A percentile compares a stretch with the other conserved stretches of the same genome.
These are phyloP conservation scores for Hypomecis atomaria DNA, from an alignment of 2,888 invertebrate species.

Conservation along the genomic window DNA sequence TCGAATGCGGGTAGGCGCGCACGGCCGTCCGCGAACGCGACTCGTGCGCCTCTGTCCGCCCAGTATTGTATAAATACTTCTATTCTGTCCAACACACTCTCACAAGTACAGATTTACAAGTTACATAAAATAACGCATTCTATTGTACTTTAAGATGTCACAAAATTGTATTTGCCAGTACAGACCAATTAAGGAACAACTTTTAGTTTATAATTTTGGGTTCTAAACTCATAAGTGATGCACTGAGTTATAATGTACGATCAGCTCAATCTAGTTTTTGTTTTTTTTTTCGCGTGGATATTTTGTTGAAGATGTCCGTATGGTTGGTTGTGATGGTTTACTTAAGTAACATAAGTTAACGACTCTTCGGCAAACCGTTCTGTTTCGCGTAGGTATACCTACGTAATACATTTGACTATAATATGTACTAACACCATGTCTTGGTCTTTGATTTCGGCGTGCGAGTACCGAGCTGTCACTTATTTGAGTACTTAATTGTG, in stretches of 20 bases:
- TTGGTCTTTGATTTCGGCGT: slow-evolving; percentile 53
- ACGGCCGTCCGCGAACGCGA: slow-evolving; percentile 33
- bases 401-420: slow-evolving; percentile 62
- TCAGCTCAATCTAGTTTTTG: slow-evolving; percentile 73
- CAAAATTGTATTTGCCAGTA: slow-evolving; percentile 80
- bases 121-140: slow-evolving; percentile 72
- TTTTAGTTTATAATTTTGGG: slow-evolving; percentile 72
- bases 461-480: slow-evolving; percentile 53
- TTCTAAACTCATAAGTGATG: slow-evolving; percentile 71
- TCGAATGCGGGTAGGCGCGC: slow-evolving; percentile 57
- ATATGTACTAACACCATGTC: slow-evolving; percentile 66
- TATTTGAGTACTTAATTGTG: slow-evolving; percentile 58
- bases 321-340: slow-evolving; percentile 85
- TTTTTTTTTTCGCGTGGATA: slow-evolving; percentile 70
- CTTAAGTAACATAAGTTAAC: slow-evolving; percentile 77
- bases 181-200: slow-evolving; percentile 70
- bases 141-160: slow-evolving; percentile 74
- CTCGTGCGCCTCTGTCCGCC: slow-evolving; percentile 35
- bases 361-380: slow-evolving; percentile 74
- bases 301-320: slow-evolving; percentile 81
- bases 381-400: slow-evolving; percentile 65
- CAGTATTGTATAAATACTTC: slow-evolving; percentile 67
- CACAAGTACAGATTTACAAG: slow-evolving; percentile 75
- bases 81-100: slow-evolving; percentile 80
- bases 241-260: slow-evolving; percentile 66